These are phyloP conservation scores for Apodemus speciosus DNA, from an alignment of 2,113 vertebrate species.

Conservation along the genomic window DNA sequence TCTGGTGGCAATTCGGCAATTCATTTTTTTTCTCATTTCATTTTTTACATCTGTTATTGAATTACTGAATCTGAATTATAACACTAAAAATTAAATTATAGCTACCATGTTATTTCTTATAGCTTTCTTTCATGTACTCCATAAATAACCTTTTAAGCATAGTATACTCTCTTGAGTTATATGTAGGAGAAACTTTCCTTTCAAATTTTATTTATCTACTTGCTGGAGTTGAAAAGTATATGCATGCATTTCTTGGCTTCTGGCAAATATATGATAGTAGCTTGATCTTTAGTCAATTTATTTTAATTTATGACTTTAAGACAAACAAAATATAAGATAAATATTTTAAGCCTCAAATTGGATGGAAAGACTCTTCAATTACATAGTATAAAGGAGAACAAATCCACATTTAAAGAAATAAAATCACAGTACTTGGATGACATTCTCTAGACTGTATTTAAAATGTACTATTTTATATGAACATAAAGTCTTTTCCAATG, in stretches of 20 bases:
- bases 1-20: slow-evolving; percentile 39
- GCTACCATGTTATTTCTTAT: slow-evolving; percentile 59
- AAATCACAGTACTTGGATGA: background rate
- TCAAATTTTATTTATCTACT: slow-evolving; percentile 44
- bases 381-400: background rate
- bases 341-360: background rate
- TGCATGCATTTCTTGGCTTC: background rate
- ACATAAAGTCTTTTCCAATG: slow-evolving; percentile 48
- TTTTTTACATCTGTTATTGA: slow-evolving; percentile 68
- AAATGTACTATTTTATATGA: slow-evolving; percentile 52
- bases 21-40: slow-evolving; percentile 62
- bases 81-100: slow-evolving; percentile 70
- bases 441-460: slow-evolving; percentile 27
- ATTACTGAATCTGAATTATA: slow-evolving; percentile 65
- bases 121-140: slow-evolving; percentile 50
- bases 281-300: slow-evolving; percentile 35
- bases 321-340: background rate
- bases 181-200: slow-evolving; percentile 58
- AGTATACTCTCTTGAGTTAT: slow-evolving; percentile 62
- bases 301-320: slow-evolving; percentile 39
- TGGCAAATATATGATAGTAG: background rate
- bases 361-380: slow-evolving; percentile 7
- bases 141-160: slow-evolving; percentile 72
- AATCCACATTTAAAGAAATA: background rate
- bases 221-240: slow-evolving; percentile 41